Conservation (phyloP, 2,888 invertebrate genomes). For the Tetanocera ferruginea region DNA sequence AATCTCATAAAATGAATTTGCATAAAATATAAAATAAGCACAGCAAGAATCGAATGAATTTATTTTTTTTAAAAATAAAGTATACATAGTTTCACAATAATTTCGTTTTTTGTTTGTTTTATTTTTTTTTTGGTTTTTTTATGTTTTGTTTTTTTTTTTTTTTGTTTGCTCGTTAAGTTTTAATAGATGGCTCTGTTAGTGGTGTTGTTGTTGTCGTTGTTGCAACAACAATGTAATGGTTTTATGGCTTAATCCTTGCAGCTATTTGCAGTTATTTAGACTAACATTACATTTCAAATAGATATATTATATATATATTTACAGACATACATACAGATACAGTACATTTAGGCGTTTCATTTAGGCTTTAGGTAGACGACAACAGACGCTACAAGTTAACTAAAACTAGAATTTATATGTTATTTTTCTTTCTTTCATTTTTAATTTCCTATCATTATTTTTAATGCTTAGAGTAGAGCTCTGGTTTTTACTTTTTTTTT, state of each 20-base stretch:
- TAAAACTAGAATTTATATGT: background rate
- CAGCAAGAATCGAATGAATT: background rate
- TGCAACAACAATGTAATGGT: background rate
- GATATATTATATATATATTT: background rate
- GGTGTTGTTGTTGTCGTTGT: slow-evolving; percentile 4
- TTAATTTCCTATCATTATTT: background rate
- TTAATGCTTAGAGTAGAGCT: background rate
- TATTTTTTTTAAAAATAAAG: slow-evolving; percentile 23
- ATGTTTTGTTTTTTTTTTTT: background rate
- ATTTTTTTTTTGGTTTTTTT: background rate
- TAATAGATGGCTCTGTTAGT: slow-evolving; percentile 12
- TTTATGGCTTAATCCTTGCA: slow-evolving; percentile 24
- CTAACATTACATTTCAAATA: background rate
- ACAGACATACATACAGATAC: slow-evolving; percentile 7
- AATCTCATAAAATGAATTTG: slow-evolving; percentile 7
- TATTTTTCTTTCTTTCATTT: background rate
- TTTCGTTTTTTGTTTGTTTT: background rate
- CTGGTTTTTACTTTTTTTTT: background rate
- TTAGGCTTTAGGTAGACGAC: background rate
- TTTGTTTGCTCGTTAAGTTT: background rate
- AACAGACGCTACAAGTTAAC: background rate
- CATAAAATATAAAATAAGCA: slow-evolving; percentile 19
- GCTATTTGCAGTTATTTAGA: background rate
- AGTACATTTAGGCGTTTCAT: slow-evolving; percentile 16
- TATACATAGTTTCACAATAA: slow-evolving; percentile 7